Base-by-base conservation (phyloP, 1,140 invertebrate genomes). In the Meloidogyne chitwoodi region DNA sequence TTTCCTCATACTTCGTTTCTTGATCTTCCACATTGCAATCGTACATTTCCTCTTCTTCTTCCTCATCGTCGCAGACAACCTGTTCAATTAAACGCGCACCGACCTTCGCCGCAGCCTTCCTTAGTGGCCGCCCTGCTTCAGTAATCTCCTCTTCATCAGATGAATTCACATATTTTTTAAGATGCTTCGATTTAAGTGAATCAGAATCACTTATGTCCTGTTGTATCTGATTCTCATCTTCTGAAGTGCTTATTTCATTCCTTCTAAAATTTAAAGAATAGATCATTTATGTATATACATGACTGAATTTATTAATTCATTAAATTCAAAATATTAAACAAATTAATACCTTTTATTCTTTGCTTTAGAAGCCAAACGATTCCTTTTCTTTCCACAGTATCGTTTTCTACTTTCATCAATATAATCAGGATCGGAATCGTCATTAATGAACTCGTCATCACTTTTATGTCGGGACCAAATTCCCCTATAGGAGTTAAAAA, bases 361-460 rank as follows among this genome's bases (percentile, higher is more conserved):
- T 56, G 29, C 19, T 48, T 73, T 63, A 34, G 24, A 12, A 61
- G 26, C 16, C 24, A 11, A 5, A 19, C 48, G 48, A 48, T n/a
- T 27, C 71, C 38, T 61, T 26, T 73, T 64, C 29, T 73, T 56
- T 4, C 48, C 48, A n/a, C 44, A 12, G 16, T 14, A 4, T 19
- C 48, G 48, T 6, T n/a, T 63, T 73, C 64, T 31, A 16, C 16
- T 10, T 31, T 19, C 3, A 26, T 31, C 48, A 22, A 56, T 19
- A 61, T 73, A 73, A 73, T 73, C 71, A 38, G 26, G 61, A 64
- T 73, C 71, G 29, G 71, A 73, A n/a, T 73, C 48, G 4, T 73
- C 71, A 62, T 75, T 75, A 19, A 75, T 75, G 16, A 75, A 75
- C 1, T 75, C 74, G 14, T 75, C 74, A n/a, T 75, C 74, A 24